These are phyloP conservation scores for Formica exsecta DNA, from an alignment of 1,140 invertebrate genomes.

Conservation along the genomic window DNA sequence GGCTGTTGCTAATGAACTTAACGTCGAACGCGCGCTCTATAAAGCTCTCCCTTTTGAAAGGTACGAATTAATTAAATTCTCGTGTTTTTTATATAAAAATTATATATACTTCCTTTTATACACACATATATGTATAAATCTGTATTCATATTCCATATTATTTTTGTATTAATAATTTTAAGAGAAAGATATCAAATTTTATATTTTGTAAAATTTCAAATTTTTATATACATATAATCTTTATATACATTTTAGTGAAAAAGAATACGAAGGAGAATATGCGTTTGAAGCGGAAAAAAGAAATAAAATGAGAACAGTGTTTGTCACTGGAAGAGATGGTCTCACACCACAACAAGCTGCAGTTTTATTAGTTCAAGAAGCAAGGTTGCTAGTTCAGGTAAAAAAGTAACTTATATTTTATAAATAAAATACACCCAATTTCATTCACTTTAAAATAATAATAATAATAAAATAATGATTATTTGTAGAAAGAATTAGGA, in stretches of 20 bases:
- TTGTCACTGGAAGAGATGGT: constrained; percentile 93
- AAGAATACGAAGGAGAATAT: constrained; percentile 91
- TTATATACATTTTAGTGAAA: constrained; percentile 86
- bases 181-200: too few species aligned
- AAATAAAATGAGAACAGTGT: constrained; percentile 91
- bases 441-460: neutral
- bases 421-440: constrained; percentile 68
- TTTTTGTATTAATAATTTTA: too few species aligned
- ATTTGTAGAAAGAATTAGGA: constrained; percentile 87
- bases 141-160: neutral
- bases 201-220: too few species aligned
- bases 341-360: constrained; percentile 95
- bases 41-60: constrained; percentile 94
- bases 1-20: constrained; percentile 90
- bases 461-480: constrained; percentile 29
- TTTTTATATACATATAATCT: too few species aligned
- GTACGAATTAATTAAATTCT: constrained; percentile 76
- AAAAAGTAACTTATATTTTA: constrained; percentile 77
- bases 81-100: neutral
- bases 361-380: constrained; percentile 92
- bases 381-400: constrained; percentile 89
- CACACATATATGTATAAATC: neutral
- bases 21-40: constrained; percentile 92
- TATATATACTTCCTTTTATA: neutral
- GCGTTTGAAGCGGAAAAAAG: constrained; percentile 89